Conservation (phyloP, 2,797 vertebrate genomes). For the Coracias cyanogaster region DNA sequence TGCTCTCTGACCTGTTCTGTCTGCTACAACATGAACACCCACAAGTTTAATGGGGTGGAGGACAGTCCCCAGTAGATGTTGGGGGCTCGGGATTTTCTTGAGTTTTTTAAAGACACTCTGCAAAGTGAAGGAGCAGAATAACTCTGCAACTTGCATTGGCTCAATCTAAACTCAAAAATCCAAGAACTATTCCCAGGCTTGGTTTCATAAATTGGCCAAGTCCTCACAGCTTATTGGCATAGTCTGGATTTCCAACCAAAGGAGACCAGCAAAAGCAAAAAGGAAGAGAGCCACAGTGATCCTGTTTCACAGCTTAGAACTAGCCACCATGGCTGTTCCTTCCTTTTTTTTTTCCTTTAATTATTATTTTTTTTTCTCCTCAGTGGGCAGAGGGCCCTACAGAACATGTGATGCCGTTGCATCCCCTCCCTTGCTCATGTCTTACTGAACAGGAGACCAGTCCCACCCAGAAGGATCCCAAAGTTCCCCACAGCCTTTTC, state of each 20-base stretch:
- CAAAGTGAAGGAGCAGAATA: not conserved
- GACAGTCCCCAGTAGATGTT: not conserved
- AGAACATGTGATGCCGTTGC: fast-evolving
- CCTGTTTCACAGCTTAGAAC: not conserved
- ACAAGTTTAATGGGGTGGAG: not conserved
- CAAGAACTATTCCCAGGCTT: not conserved
- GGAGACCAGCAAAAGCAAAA: not conserved
- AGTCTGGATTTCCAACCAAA: not conserved
- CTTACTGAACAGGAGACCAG: not conserved
- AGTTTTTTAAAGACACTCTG: not conserved
- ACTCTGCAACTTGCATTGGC: fast-evolving
- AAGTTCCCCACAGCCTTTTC: not conserved
- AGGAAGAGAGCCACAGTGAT: not conserved
- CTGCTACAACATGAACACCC: not conserved
- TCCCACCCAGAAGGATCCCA: not conserved
- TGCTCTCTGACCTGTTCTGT: not conserved
- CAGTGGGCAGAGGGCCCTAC: not conserved
- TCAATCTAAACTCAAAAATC: not conserved
- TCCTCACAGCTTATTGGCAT: not conserved
- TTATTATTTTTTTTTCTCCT: not conserved
- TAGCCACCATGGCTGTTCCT: not conserved
- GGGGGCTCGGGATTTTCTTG: not conserved
- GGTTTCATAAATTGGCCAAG: not conserved
- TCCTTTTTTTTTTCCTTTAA: not conserved
- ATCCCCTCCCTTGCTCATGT: not conserved